Conservation (phyloP, 2,797 vertebrate species). For the Gallinago nigripennis region DNA sequence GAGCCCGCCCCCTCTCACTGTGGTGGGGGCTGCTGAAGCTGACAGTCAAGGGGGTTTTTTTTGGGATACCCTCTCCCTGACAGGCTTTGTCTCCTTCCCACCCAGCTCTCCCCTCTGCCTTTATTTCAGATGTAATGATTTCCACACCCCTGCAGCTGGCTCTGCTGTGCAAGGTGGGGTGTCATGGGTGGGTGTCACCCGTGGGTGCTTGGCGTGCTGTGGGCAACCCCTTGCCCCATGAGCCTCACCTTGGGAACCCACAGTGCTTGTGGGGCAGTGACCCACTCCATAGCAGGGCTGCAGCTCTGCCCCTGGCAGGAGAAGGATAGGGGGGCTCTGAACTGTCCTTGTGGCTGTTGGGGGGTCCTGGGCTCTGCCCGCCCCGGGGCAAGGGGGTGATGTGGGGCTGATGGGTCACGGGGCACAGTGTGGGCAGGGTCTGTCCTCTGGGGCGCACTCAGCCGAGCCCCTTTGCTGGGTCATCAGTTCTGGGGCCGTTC, state of each 20-base stretch:
- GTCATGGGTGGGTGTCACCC: fast-evolving
- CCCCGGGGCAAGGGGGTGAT: fast-evolving
- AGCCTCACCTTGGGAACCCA: neutral
- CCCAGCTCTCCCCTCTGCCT: fast-evolving
- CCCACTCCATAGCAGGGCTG: neutral
- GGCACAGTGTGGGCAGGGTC: fast-evolving
- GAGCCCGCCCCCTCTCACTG: neutral
- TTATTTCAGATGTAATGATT: neutral
- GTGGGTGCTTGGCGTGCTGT: fast-evolving
- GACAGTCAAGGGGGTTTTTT: neutral
- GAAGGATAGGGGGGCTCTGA: too few species aligned
- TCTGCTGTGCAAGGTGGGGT: neutral
- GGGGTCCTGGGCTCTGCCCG: neutral
- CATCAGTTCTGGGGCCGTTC: neutral
- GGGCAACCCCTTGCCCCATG: fast-evolving
- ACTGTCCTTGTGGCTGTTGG: fast-evolving
- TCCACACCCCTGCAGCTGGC: fast-evolving
- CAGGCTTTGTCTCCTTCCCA: neutral
- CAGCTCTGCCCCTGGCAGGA: neutral
- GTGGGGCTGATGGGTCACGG: fast-evolving
- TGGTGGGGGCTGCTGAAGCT: neutral
- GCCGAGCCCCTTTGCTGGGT: neutral
- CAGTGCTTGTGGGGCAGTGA: neutral
- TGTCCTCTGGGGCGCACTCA: fast-evolving
- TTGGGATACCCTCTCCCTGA: fast-evolving